Evolutionary conservation across 2,797 vertebrate genomes (phyloP).

Genomic region (Chrysocyon brachyurus): DNA sequence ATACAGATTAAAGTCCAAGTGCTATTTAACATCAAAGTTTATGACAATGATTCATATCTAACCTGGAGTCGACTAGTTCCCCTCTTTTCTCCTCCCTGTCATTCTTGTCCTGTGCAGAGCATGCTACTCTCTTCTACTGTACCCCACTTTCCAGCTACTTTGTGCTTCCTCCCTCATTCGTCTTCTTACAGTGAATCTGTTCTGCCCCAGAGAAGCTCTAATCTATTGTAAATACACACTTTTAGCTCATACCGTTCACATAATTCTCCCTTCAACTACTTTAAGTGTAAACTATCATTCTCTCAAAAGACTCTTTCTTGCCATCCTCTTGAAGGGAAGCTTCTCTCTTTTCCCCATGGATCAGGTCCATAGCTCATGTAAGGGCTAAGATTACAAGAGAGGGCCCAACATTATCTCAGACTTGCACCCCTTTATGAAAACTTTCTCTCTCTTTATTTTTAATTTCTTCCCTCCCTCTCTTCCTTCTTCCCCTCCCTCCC

Average conservation of each 20-base stretch:
- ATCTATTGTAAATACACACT: not conserved
- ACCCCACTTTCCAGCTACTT: not conserved
- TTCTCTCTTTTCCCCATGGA: not conserved
- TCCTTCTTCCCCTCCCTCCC: too few species aligned
- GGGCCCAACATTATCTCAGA: too few species aligned
- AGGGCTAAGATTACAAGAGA: not conserved
- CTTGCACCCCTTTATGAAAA: not conserved
- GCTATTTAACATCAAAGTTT: not conserved
- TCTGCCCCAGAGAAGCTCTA: not conserved
- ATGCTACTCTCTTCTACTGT: not conserved
- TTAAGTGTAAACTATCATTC: not conserved
- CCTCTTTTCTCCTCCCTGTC: too few species aligned
- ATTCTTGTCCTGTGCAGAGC: not conserved
- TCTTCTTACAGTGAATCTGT: not conserved
- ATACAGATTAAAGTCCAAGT: not conserved
- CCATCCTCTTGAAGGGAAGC: not conserved
- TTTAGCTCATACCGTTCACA: not conserved
- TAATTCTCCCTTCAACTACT: not conserved
- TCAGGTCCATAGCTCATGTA: not conserved
- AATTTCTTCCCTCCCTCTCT: not conserved
- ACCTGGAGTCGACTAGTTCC: not conserved
- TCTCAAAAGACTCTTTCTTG: not conserved
- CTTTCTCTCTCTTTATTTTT: not conserved
- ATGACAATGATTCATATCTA: not conserved
- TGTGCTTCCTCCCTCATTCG: not conserved